A percentile compares a stretch with the other conserved stretches of the same genome.
Conservation (phyloP, 2,113 vertebrate species). For the Sphyrna mokarran region DNA sequence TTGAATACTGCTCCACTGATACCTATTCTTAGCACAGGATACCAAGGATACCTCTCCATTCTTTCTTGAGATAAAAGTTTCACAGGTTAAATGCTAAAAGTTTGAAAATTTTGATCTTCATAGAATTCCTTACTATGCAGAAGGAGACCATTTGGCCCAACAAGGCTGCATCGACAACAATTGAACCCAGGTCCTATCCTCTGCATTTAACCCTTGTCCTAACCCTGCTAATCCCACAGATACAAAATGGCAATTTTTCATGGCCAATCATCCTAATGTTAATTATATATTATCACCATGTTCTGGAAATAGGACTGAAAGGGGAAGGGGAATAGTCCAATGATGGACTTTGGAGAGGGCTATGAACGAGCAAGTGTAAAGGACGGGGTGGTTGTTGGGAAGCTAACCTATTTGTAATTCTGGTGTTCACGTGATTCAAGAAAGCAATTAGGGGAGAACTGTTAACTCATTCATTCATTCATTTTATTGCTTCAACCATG, state of each 20-base stretch:
- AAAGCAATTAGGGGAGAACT: too few species aligned
- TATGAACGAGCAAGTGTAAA: not conserved
- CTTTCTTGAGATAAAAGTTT: not conserved
- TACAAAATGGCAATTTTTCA: too few species aligned
- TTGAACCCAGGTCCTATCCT: too few species aligned
- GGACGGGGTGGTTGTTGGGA: not conserved
- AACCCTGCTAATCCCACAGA: too few species aligned
- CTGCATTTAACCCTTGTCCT: too few species aligned
- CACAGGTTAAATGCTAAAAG: not conserved
- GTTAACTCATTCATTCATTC: not conserved
- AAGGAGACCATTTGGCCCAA: too few species aligned
- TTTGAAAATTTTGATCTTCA: not conserved
- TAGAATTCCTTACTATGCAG: too few species aligned
- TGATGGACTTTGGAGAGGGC: not conserved
- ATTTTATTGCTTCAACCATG: not conserved
- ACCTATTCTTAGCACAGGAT: not conserved
- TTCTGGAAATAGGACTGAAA: not conserved
- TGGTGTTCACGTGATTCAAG: not conserved
- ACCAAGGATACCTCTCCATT: not conserved
- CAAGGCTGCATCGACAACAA: too few species aligned
- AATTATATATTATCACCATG: not conserved
- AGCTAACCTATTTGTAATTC: not conserved
- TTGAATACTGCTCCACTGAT: not conserved
- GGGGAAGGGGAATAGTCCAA: not conserved
- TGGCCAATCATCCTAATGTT: not conserved